phyloP scores from a whole-genome alignment of 2,888 invertebrate species.

The Sphaerophoria taeniata region DNA sequence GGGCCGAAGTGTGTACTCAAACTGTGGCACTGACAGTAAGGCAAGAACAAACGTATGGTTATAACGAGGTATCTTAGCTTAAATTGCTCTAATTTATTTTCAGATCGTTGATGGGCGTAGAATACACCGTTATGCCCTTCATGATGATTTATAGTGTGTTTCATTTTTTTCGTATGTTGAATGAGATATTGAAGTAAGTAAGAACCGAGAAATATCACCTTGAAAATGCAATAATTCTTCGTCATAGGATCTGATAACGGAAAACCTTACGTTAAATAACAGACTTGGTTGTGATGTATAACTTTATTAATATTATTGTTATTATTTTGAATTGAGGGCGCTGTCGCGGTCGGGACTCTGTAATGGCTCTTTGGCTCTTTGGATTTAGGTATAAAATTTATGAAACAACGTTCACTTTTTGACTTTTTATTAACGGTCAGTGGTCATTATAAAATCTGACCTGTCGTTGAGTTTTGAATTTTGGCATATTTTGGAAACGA shows the following conservation, averaged over 20 bases:
- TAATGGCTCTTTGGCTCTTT: too few relatives aligned
- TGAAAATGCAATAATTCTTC: slow-evolving; percentile 59
- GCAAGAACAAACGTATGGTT: slow-evolving; percentile 48
- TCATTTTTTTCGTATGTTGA: neutral
- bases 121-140: slow-evolving; percentile 53
- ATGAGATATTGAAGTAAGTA: neutral
- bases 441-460: too few relatives aligned
- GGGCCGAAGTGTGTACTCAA: too few relatives aligned
- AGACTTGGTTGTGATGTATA: too few relatives aligned
- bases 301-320: too few relatives aligned
- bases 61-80: slow-evolving; percentile 66
- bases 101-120: slow-evolving; percentile 61
- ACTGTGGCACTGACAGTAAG: slow-evolving; percentile 44
- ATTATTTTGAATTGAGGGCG: too few relatives aligned
- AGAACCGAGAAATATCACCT: slow-evolving; percentile 44
- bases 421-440: too few relatives aligned
- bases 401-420: too few relatives aligned
- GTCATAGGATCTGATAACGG: slow-evolving; percentile 13
- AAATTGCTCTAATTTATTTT: slow-evolving; percentile 71
- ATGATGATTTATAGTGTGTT: slow-evolving; percentile 57
- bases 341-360: too few relatives aligned
- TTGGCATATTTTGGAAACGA: too few relatives aligned
- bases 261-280: slow-evolving; percentile 7
- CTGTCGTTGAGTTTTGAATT: too few relatives aligned
- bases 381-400: too few relatives aligned